phyloP scores from a whole-genome alignment of 2,888 invertebrate genomes.

The Hydriomena furcata region DNA sequence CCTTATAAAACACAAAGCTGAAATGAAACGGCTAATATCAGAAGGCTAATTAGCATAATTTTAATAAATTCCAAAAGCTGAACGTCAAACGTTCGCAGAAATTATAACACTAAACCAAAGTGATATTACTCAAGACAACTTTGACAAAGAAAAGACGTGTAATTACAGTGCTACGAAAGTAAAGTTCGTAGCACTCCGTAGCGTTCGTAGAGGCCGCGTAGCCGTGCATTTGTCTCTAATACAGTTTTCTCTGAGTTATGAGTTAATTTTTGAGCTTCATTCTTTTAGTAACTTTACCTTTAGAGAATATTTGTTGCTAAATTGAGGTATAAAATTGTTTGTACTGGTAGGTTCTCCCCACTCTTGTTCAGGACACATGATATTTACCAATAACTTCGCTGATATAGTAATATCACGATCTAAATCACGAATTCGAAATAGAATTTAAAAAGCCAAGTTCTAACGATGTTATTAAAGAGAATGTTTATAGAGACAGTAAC shows the following conservation, averaged over 20 bases:
- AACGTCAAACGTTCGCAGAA: conserved; percentile 37
- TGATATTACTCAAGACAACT: conserved; percentile 47
- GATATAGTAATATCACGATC: background rate
- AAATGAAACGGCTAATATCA: conserved; percentile 29
- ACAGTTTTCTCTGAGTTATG: conserved; percentile 51
- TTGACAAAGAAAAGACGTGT: conserved; percentile 47
- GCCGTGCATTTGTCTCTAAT: conserved; percentile 51
- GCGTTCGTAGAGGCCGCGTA: conserved; percentile 35
- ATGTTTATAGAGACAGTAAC: conserved; percentile 28
- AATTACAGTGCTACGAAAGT: conserved; percentile 56
- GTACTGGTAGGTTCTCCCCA: no score
- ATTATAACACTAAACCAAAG: conserved; percentile 44
- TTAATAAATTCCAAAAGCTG: conserved; percentile 43
- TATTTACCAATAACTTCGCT: background rate
- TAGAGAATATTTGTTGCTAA: no score
- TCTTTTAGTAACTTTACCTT: conserved; percentile 33
- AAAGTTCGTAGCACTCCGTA: conserved; percentile 48
- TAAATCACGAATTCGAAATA: conserved; percentile 11
- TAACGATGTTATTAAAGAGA: conserved; percentile 23
- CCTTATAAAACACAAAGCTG: conserved; percentile 13
- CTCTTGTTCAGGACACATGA: no score
- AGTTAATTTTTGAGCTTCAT: conserved; percentile 47
- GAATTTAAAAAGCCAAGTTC: conserved; percentile 18
- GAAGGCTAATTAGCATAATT: conserved; percentile 37
- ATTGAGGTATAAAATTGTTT: no score